phyloP scores from a whole-genome alignment of 2,113 vertebrate species.

The Chloroceryle aenea region DNA sequence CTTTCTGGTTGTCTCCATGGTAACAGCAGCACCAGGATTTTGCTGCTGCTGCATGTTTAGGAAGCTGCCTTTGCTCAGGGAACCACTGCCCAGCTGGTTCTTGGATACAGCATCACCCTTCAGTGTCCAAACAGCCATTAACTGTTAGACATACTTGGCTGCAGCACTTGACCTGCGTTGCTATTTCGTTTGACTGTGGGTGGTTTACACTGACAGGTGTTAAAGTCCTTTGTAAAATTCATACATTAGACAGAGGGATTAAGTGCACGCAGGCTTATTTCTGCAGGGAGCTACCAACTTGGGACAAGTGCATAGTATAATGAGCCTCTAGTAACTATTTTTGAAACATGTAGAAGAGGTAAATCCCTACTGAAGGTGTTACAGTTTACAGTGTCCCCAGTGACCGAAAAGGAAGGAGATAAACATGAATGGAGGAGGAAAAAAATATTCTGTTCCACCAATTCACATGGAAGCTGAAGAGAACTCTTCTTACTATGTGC shows the following conservation, averaged over 20 bases:
- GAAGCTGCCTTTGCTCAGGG: conserved; percentile 35
- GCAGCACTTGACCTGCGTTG: fast-evolving
- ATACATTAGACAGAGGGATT: not conserved
- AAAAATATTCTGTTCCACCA: not conserved
- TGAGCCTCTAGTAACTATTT: not conserved
- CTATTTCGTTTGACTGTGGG: not conserved
- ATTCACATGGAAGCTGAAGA: not conserved
- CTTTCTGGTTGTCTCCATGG: conserved; percentile 65
- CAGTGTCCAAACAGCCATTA: fast-evolving
- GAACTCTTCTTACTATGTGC: not conserved
- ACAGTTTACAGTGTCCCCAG: not conserved
- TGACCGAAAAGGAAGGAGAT: not conserved
- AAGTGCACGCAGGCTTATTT: not conserved
- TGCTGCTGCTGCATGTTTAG: conserved; percentile 24
- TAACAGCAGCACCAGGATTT: conserved; percentile 38
- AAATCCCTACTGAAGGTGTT: not conserved
- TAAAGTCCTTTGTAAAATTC: not conserved
- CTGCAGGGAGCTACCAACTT: not conserved
- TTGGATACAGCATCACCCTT: not conserved
- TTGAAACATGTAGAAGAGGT: not conserved
- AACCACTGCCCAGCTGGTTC: not conserved
- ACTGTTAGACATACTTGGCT: not conserved
- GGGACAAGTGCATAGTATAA: not conserved
- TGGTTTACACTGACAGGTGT: not conserved
- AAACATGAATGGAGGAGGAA: fast-evolving